Evolutionary conservation across 2,797 vertebrate genomes (phyloP).

Genomic region (Pantherophis vulpinus): DNA sequence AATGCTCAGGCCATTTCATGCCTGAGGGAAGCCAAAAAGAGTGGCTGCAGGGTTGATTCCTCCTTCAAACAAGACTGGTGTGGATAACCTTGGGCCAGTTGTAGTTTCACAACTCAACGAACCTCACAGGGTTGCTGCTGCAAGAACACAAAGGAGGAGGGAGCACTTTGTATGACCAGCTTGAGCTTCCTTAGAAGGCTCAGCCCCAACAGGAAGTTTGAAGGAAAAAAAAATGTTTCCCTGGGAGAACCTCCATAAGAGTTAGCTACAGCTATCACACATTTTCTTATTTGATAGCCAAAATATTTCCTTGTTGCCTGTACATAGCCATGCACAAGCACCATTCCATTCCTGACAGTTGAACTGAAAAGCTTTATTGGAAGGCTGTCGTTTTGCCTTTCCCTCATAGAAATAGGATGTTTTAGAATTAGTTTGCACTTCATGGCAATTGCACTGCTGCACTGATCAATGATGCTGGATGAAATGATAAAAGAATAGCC

Average conservation of each 20-base stretch:
- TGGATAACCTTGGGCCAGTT: not conserved
- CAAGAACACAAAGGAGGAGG: not conserved
- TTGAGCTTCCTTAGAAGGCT: not conserved
- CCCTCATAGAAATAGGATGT: not conserved
- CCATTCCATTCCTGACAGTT: not conserved
- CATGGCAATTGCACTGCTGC: not conserved
- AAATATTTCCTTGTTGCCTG: not conserved
- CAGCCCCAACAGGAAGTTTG: not conserved
- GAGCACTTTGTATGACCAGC: not conserved
- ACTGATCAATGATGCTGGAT: not conserved
- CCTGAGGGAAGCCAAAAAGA: constrained; percentile 24
- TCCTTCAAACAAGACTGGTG: constrained; percentile 16
- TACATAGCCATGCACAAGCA: not conserved
- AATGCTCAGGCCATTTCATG: not conserved
- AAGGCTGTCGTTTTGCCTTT: not conserved
- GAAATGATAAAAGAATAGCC: not conserved
- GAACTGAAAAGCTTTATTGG: not conserved
- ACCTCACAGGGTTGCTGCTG: not conserved
- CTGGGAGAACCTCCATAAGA: not conserved
- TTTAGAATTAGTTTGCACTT: not conserved
- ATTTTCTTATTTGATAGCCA: not conserved
- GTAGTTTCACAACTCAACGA: not conserved
- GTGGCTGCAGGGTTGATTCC: not conserved
- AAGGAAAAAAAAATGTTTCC: not conserved
- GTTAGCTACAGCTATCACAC: not conserved